Evolutionary conservation across 2,113 vertebrate species (phyloP).

Genomic region (Paratilapia polleni): DNA sequence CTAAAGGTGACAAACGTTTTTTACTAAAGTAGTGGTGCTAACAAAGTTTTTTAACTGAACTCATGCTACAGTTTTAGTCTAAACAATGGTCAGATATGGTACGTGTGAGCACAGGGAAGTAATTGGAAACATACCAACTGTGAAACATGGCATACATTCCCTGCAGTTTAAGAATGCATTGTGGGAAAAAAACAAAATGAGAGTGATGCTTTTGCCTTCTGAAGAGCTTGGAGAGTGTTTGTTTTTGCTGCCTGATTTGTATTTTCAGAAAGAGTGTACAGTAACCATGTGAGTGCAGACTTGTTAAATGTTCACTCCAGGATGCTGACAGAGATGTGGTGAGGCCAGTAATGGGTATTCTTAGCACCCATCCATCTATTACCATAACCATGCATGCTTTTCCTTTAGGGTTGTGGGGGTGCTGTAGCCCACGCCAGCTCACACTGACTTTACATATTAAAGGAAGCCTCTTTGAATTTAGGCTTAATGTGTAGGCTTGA

Average conservation of each 20-base stretch:
- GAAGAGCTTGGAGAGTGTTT: background rate
- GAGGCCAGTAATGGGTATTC: conserved; percentile 36
- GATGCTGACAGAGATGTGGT: conserved; percentile 31
- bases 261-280: conserved; percentile 30
- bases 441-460: background rate
- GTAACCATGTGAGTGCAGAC: background rate
- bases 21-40: background rate
- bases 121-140: background rate
- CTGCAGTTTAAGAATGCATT: background rate
- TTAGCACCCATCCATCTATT: conserved; percentile 12
- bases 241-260: conserved; percentile 9
- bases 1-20: too few relatives aligned
- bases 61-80: background rate
- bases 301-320: conserved; percentile 10
- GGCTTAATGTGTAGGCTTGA: background rate
- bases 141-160: background rate
- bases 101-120: background rate
- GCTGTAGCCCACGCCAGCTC: background rate
- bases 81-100: background rate
- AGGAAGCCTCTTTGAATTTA: background rate
- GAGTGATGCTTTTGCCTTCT: background rate
- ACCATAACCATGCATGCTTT: background rate
- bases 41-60: background rate
- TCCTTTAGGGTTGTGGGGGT: background rate
- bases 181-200: conserved; percentile 9